These are phyloP conservation scores for Lepisosteus osseus DNA, from an alignment of 2,113 vertebrate genomes.

Conservation along the genomic window DNA sequence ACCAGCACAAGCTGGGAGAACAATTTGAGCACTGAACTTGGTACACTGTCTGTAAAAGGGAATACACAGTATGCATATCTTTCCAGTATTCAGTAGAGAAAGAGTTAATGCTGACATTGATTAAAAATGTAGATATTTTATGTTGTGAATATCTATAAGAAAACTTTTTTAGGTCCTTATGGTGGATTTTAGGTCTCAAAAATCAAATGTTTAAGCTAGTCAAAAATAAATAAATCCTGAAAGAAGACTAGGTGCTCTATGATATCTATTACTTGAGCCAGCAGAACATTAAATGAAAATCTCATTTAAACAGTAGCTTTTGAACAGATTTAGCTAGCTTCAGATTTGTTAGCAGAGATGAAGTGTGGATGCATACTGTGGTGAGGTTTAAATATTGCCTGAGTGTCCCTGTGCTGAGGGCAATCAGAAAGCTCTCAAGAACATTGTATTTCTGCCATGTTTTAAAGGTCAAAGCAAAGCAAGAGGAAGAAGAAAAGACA, in stretches of 20 bases:
- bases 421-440: slow-evolving; percentile 20
- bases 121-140: slow-evolving; percentile 42
- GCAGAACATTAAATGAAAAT: slow-evolving; percentile 55
- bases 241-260: slow-evolving; percentile 43
- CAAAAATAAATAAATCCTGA: slow-evolving; percentile 18
- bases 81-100: too few species aligned
- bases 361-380: background rate
- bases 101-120: slow-evolving; percentile 44
- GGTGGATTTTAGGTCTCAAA: slow-evolving; percentile 53
- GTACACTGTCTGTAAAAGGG: slow-evolving; percentile 3
- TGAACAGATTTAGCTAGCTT: slow-evolving; percentile 39
- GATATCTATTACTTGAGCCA: slow-evolving; percentile 53
- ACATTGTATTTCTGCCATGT: slow-evolving; percentile 36
- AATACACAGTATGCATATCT: too few species aligned
- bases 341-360: slow-evolving; percentile 33
- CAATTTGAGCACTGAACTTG: too few species aligned
- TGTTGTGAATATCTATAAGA: slow-evolving; percentile 39
- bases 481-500: slow-evolving; percentile 39
- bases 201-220: slow-evolving; percentile 49
- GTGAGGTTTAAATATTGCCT: slow-evolving; percentile 1
- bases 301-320: slow-evolving; percentile 47
- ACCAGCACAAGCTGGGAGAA: too few species aligned
- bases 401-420: slow-evolving; percentile 5
- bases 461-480: slow-evolving; percentile 54
- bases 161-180: slow-evolving; percentile 51